Conservation (phyloP, 2,113 vertebrate genomes). For the Microcebus ravelobensis region DNA sequence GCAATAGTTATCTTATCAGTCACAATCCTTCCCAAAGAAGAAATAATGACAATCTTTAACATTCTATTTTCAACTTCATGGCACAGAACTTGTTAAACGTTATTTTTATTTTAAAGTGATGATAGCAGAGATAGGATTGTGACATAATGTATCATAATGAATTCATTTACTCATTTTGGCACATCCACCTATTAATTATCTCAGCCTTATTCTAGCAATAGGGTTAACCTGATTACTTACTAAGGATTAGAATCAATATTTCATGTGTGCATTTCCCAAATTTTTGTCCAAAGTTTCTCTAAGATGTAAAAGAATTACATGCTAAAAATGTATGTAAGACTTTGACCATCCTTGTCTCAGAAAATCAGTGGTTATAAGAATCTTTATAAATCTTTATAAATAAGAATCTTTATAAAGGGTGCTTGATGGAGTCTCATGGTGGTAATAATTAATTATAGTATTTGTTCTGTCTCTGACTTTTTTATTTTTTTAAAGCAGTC, state of each 20-base stretch:
- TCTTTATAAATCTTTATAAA: not conserved
- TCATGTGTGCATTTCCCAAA: not conserved
- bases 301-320: not conserved
- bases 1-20: slow-evolving; percentile 79
- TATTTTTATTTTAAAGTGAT: slow-evolving; percentile 76
- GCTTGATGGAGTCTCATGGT: not conserved
- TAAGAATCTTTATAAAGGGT: not conserved
- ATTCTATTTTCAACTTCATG: slow-evolving; percentile 63
- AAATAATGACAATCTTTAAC: slow-evolving; percentile 76
- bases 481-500: too few species aligned
- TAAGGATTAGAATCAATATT: slow-evolving; percentile 53
- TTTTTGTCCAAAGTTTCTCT: not conserved
- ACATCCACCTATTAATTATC: slow-evolving; percentile 57
- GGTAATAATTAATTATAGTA: not conserved
- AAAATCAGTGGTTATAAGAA: not conserved
- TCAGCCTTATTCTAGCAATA: slow-evolving; percentile 20
- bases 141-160: slow-evolving; percentile 52
- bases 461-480: not conserved
- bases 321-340: not conserved
- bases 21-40: slow-evolving; percentile 68
- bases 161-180: slow-evolving; percentile 59
- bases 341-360: not conserved
- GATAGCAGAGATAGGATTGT: slow-evolving; percentile 61
- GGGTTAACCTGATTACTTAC: slow-evolving; percentile 42
- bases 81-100: slow-evolving; percentile 71